phyloP scores from a whole-genome alignment of 2,113 vertebrate genomes.

The Eulemur rufifrons region DNA sequence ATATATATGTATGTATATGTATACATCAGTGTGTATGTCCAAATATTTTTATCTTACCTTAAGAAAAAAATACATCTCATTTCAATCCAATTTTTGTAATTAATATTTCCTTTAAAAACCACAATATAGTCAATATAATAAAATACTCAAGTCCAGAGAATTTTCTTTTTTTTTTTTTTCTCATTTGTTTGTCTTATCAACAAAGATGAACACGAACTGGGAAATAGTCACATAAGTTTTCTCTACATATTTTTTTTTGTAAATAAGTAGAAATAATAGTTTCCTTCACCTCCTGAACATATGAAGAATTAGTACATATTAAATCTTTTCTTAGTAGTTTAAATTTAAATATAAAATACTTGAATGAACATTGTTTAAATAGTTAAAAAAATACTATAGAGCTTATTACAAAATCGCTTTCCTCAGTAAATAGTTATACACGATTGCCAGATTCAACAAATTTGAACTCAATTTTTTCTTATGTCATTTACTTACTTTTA shows the following conservation, averaged over 20 bases:
- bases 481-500: neutral
- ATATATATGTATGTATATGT: neutral
- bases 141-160: rapidly evolving
- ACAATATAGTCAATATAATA: neutral
- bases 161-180: neutral
- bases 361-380: neutral
- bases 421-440: neutral
- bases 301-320: neutral
- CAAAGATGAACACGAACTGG: neutral
- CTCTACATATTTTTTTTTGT: neutral
- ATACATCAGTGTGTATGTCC: too few species aligned
- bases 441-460: neutral
- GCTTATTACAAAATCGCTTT: neutral
- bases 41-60: neutral
- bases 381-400: neutral
- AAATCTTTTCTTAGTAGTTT: neutral
- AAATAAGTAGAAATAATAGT: neutral
- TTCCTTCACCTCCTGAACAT: neutral
- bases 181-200: neutral
- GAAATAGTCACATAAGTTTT: neutral
- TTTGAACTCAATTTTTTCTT: neutral
- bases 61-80: neutral
- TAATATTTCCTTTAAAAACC: neutral
- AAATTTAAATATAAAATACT: slow-evolving; percentile 24
- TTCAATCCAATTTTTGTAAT: neutral